phyloP scores from a whole-genome alignment of 2,888 invertebrate genomes.

The Meta bourneti region DNA sequence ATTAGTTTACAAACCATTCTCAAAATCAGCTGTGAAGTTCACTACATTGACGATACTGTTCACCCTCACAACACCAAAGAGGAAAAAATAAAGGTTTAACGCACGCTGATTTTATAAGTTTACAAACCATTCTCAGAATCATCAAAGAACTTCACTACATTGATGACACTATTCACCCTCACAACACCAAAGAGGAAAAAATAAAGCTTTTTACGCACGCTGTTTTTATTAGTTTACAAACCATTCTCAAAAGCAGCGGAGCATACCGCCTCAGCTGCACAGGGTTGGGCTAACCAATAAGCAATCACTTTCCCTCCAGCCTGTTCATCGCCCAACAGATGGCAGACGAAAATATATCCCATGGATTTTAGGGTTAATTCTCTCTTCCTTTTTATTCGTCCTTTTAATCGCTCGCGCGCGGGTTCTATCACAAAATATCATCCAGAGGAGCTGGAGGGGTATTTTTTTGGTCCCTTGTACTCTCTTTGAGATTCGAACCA shows the following conservation, averaged over 20 bases:
- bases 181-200: neutral
- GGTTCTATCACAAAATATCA: slow-evolving; percentile 56
- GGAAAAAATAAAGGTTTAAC: neutral
- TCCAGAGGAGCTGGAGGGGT: slow-evolving; percentile 15
- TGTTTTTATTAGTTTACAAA: slow-evolving; percentile 14
- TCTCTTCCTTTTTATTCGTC: slow-evolving; percentile 2
- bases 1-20: too few relatives aligned
- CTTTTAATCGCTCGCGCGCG: slow-evolving; percentile 54
- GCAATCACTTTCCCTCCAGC: slow-evolving; percentile 19
- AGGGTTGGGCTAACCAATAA: slow-evolving; percentile 50
- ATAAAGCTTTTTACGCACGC: neutral
- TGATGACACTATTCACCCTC: neutral
- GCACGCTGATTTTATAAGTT: too few relatives aligned
- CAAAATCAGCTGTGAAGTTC: neutral
- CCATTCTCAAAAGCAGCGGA: slow-evolving; percentile 10
- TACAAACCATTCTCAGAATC: too few relatives aligned
- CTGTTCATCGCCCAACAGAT: slow-evolving; percentile 49
- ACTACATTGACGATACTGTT: neutral
- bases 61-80: neutral
- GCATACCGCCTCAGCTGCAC: slow-evolving; percentile 50
- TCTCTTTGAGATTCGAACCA: slow-evolving; percentile 19
- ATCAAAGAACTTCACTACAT: too few relatives aligned
- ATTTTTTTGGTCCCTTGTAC: slow-evolving; percentile 26
- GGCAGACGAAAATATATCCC: slow-evolving; percentile 51
- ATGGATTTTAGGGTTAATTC: slow-evolving; percentile 52